phyloP scores from a whole-genome alignment of 2,888 invertebrate species.

The Agonopterix alstromeriana region DNA sequence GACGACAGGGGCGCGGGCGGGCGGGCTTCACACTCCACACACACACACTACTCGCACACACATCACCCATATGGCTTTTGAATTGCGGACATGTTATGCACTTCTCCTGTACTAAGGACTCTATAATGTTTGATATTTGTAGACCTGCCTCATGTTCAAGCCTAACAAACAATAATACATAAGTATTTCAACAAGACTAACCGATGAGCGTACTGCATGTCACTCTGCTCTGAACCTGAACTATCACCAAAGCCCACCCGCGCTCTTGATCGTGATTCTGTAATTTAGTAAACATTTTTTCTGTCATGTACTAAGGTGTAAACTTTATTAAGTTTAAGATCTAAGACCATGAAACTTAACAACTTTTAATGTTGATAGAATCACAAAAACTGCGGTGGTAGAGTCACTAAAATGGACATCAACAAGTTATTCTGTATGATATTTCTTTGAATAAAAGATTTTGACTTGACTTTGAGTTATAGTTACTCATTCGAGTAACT shows the following conservation, averaged over 20 bases:
- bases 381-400: too few species aligned
- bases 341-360: too few species aligned
- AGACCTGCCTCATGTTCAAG: slow-evolving; percentile 1
- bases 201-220: too few species aligned
- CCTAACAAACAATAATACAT: background rate
- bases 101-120: too few species aligned
- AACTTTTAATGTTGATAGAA: too few species aligned
- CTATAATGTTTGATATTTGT: background rate
- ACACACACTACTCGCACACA: slow-evolving; percentile 25
- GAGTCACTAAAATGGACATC: too few species aligned
- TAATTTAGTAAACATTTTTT: background rate
- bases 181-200: background rate
- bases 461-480: too few species aligned
- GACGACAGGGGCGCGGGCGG: slow-evolving; percentile 44
- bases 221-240: slow-evolving; percentile 12
- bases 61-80: slow-evolving; percentile 7
- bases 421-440: too few species aligned
- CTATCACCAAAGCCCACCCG: slow-evolving; percentile 57
- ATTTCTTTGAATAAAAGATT: too few species aligned
- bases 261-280: slow-evolving; percentile 30
- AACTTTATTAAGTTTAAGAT: background rate
- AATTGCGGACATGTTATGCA: slow-evolving; percentile 6
- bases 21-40: slow-evolving; percentile 45
- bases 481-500: too few species aligned
- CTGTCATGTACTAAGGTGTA: background rate